Conservation (phyloP, 1,140 invertebrate genomes). For the Cheumatopsyche charites region DNA sequence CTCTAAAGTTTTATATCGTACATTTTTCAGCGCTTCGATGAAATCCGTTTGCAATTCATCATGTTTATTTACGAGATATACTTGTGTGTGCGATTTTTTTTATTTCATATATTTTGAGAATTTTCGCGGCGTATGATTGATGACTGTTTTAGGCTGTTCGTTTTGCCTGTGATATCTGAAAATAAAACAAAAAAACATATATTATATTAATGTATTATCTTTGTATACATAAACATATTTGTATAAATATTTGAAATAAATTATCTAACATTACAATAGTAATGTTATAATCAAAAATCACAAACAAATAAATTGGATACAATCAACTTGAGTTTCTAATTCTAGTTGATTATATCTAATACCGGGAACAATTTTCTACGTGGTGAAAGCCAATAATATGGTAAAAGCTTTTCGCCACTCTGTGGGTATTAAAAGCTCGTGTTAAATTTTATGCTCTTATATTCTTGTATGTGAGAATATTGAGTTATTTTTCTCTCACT, state of each 20-base stretch:
- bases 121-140: slow-evolving; percentile 9
- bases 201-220: too few species aligned
- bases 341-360: neutral
- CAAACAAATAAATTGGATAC: too few species aligned
- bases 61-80: slow-evolving; percentile 19
- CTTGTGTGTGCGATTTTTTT: neutral
- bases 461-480: neutral
- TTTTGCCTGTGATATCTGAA: slow-evolving; percentile 2
- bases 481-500: neutral
- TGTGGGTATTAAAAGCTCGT: neutral
- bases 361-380: neutral
- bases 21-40: slow-evolving; percentile 1
- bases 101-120: neutral
- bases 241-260: too few species aligned
- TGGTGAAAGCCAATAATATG: neutral
- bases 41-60: slow-evolving; percentile 2
- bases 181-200: slow-evolving; percentile 5
- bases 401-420: slow-evolving; percentile 12
- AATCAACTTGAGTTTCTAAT: too few species aligned
- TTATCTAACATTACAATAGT: too few species aligned
- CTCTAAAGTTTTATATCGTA: neutral
- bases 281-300: too few species aligned
- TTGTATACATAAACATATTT: too few species aligned
- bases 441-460: neutral
- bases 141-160: slow-evolving; percentile 11